Percentiles rank a stretch among this genome's conserved stretches.
These are phyloP conservation scores for Thereuonema tuberculata DNA, from an alignment of 1,140 invertebrate genomes.

Conservation along the genomic window DNA sequence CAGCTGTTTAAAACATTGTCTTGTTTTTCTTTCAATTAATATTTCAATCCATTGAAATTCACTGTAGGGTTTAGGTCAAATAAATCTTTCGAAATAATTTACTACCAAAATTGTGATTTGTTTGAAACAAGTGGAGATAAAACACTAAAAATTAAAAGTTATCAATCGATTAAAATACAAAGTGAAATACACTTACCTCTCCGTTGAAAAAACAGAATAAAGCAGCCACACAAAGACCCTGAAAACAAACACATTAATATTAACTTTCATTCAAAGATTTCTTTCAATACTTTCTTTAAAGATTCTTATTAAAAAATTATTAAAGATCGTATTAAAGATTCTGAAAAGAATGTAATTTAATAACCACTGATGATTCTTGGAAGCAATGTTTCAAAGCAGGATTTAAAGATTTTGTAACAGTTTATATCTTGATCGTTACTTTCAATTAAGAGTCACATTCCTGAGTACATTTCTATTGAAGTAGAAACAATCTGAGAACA, in stretches of 20 bases:
- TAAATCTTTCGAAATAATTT: too few relatives aligned
- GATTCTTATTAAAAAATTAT: not conserved
- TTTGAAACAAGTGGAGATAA: too few relatives aligned
- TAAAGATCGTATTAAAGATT: not conserved
- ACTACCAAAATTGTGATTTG: too few relatives aligned
- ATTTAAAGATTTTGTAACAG: too few relatives aligned
- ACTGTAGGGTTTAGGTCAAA: too few relatives aligned
- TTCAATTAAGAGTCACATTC: not conserved
- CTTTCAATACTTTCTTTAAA: too few relatives aligned
- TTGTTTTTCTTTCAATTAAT: too few relatives aligned
- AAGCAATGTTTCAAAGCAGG: too few relatives aligned
- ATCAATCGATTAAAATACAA: too few relatives aligned
- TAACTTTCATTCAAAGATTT: slow-evolving; percentile 6
- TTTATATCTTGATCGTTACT: not conserved
- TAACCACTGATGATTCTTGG: not conserved
- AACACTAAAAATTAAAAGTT: too few relatives aligned
- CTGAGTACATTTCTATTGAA: not conserved
- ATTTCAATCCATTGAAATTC: too few relatives aligned
- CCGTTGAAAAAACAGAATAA: slow-evolving; percentile 93
- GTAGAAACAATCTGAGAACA: not conserved
- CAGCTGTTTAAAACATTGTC: too few relatives aligned
- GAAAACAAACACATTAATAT: slow-evolving; percentile 26
- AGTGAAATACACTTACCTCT: slow-evolving; percentile 66
- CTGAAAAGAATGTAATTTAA: not conserved
- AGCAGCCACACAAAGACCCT: slow-evolving; percentile 81